These are phyloP conservation scores for Spilogale gracilis DNA, from an alignment of 2,113 vertebrate species.

Conservation along the genomic window DNA sequence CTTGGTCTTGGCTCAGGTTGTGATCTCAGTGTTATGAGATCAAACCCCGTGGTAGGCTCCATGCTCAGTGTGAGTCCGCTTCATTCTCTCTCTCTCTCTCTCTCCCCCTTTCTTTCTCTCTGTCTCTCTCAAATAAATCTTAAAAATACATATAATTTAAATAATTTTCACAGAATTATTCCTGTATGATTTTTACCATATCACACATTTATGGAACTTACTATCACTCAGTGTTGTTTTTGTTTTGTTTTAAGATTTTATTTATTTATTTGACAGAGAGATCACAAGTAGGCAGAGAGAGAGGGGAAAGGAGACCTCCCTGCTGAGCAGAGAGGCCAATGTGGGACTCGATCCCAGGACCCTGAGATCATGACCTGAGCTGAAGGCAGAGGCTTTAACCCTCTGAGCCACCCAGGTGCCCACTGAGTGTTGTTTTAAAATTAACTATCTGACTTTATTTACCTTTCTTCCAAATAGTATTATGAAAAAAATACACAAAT, in stretches of 20 bases:
- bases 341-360: too few relatives aligned
- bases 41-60: not conserved
- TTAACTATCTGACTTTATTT: not conserved
- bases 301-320: too few relatives aligned
- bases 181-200: not conserved
- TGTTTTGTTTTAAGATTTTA: not conserved
- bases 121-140: not conserved
- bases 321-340: too few relatives aligned
- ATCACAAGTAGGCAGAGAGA: too few relatives aligned
- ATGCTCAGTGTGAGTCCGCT: not conserved
- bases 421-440: not conserved
- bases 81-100: not conserved
- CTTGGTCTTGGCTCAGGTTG: not conserved
- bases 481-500: not conserved
- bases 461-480: not conserved
- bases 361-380: too few relatives aligned
- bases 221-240: not conserved
- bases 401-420: too few relatives aligned
- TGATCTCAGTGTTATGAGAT: not conserved
- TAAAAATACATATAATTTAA: not conserved
- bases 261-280: too few relatives aligned
- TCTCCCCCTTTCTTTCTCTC: not conserved
- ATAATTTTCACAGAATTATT: not conserved
- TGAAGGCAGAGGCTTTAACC: too few relatives aligned
- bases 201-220: not conserved